phyloP scores from a whole-genome alignment of 2,888 invertebrate genomes.

The Pollenia amentaria region DNA sequence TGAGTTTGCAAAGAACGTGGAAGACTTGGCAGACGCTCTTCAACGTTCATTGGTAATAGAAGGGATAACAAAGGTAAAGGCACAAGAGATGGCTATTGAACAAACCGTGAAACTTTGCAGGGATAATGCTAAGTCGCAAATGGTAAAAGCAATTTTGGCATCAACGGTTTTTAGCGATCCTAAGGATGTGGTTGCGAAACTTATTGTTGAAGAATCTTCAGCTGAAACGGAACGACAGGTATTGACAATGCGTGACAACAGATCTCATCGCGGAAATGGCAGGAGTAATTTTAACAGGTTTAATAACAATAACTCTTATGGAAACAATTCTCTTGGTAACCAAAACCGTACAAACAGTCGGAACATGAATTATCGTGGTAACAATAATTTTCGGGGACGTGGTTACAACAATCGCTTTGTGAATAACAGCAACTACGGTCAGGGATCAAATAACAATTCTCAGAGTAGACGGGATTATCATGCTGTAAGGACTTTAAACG shows the following conservation, averaged over 20 bases:
- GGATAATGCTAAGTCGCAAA: conserved; percentile 7
- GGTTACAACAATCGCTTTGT: too few species aligned
- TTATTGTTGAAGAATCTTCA: neutral
- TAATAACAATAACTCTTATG: too few species aligned
- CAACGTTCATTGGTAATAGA: conserved; percentile 29
- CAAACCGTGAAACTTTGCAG: conserved; percentile 17
- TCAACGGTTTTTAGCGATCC: too few species aligned
- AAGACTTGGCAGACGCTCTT: conserved; percentile 11
- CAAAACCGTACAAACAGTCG: too few species aligned
- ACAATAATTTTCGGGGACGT: too few species aligned
- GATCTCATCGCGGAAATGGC: too few species aligned
- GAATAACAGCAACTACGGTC: too few species aligned
- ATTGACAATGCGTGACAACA: neutral
- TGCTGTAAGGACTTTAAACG: conserved; percentile 41
- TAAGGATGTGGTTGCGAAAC: neutral
- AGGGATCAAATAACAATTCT: too few species aligned
- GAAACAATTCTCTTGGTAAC: too few species aligned
- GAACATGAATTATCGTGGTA: too few species aligned
- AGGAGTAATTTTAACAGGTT: too few species aligned
- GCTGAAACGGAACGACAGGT: neutral
- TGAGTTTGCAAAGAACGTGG: conserved; percentile 18
- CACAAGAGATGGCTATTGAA: conserved; percentile 12
- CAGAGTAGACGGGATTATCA: too few species aligned
- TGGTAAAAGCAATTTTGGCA: conserved; percentile 8
- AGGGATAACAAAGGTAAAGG: neutral